These are phyloP conservation scores for Eutrigla gurnardus DNA, from an alignment of 2,797 vertebrate species.

Conservation along the genomic window DNA sequence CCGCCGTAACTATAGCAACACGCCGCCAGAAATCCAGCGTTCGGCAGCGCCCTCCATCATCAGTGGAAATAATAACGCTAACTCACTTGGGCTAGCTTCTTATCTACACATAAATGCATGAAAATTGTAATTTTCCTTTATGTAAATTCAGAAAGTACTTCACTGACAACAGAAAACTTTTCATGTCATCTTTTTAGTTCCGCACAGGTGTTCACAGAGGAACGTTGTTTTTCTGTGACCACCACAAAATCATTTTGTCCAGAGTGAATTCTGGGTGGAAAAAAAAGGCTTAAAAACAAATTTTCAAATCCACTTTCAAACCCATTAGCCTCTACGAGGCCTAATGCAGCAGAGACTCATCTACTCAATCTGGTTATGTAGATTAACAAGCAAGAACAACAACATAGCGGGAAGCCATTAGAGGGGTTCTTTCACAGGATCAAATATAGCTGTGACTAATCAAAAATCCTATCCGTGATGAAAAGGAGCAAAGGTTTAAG, in stretches of 20 bases:
- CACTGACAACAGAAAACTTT: not conserved
- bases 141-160: not conserved
- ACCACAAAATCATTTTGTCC: not conserved
- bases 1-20: not conserved
- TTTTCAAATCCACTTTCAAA: slow-evolving; percentile 29
- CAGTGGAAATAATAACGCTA: not conserved
- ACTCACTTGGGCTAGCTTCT: not conserved
- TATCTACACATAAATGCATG: not conserved
- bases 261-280: not conserved
- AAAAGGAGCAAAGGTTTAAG: slow-evolving; percentile 64
- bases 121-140: not conserved
- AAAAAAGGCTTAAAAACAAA: not conserved
- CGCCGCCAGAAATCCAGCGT: not conserved
- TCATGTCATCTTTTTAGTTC: not conserved
- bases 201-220: not conserved
- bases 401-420: slow-evolving; percentile 41
- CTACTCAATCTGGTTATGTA: slow-evolving; percentile 7
- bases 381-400: slow-evolving; percentile 16
- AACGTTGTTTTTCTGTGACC: not conserved
- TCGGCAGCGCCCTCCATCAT: not conserved
- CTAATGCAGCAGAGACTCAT: slow-evolving; percentile 19
- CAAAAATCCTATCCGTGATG: slow-evolving; percentile 60
- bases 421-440: slow-evolving; percentile 50
- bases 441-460: slow-evolving; percentile 63
- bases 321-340: slow-evolving; percentile 24